These are phyloP conservation scores for Oligia strigilis DNA, from an alignment of 2,888 invertebrate species.

Conservation along the genomic window DNA sequence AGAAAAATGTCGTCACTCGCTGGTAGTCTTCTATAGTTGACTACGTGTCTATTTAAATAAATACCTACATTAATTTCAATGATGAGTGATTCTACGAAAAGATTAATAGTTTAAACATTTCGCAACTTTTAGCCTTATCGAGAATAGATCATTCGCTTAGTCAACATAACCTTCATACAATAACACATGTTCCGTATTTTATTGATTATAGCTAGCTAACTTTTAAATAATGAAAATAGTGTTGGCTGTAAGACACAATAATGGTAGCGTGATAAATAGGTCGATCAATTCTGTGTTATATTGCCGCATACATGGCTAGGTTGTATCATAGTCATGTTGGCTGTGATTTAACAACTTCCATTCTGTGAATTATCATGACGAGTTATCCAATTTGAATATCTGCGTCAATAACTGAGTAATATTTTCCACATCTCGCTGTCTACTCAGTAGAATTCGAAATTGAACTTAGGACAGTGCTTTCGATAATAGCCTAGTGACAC, in stretches of 20 bases:
- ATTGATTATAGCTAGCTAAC: constrained; percentile 68
- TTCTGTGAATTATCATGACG: constrained; percentile 13
- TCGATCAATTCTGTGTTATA: constrained; percentile 68
- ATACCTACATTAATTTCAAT: constrained; percentile 32
- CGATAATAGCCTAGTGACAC: background rate
- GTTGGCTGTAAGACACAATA: constrained; percentile 61
- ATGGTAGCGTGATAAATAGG: constrained; percentile 64
- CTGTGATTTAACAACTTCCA: constrained; percentile 20
- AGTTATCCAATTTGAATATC: constrained; percentile 23
- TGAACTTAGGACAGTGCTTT: background rate
- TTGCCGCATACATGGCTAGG: constrained; percentile 14
- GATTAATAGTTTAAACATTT: constrained; percentile 36
- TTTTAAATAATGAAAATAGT: constrained; percentile 70
- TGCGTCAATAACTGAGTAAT: constrained; percentile 3
- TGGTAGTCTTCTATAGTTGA: constrained; percentile 9
- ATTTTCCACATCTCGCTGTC: background rate
- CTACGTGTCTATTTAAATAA: constrained; percentile 45
- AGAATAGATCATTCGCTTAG: constrained; percentile 46
- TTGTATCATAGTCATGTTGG: constrained; percentile 11
- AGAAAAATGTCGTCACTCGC: constrained; percentile 52
- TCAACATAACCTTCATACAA: constrained; percentile 47
- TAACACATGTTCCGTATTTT: constrained; percentile 39
- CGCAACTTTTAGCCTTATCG: constrained; percentile 47
- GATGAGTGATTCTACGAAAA: constrained; percentile 38
- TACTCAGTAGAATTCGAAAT: background rate